These are phyloP conservation scores for Nomada flava DNA, from an alignment of 2,888 invertebrate genomes.

Conservation along the genomic window DNA sequence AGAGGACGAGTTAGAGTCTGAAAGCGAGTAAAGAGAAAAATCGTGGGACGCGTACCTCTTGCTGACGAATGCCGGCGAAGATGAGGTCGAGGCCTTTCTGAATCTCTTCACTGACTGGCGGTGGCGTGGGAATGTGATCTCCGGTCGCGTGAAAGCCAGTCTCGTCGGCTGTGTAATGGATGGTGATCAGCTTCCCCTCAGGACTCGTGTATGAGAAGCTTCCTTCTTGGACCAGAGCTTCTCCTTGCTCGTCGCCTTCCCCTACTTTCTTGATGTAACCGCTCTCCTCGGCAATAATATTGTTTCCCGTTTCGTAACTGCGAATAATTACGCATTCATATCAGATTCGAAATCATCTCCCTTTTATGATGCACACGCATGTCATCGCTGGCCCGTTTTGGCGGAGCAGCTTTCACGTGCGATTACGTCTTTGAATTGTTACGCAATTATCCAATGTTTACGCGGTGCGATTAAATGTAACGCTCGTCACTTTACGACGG, in stretches of 20 bases:
- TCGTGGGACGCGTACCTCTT: slow-evolving; percentile 85
- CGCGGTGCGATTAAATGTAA: too few relatives aligned
- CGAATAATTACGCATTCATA: slow-evolving; percentile 21
- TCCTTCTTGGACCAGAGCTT: slow-evolving; percentile 91
- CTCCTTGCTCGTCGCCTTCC: slow-evolving; percentile 89
- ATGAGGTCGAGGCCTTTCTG: slow-evolving; percentile 95
- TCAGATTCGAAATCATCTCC: slow-evolving; percentile 17
- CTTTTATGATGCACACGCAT: not conserved
- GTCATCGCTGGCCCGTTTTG: not conserved
- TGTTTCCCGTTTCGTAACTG: slow-evolving; percentile 93
- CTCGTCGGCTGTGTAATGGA: slow-evolving; percentile 93
- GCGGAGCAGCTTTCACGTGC: not conserved
- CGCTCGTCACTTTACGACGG: too few relatives aligned
- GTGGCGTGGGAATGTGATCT: slow-evolving; percentile 93
- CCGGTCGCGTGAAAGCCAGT: slow-evolving; percentile 92
- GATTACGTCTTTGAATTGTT: not conserved
- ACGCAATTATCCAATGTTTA: too few relatives aligned
- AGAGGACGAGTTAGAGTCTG: slow-evolving; percentile 7
- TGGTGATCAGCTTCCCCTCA: slow-evolving; percentile 90
- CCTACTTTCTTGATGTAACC: slow-evolving; percentile 90
- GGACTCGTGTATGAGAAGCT: slow-evolving; percentile 93
- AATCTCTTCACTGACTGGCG: slow-evolving; percentile 93
- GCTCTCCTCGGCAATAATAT: slow-evolving; percentile 91
- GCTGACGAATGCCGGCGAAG: slow-evolving; percentile 91
- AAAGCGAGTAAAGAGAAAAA: slow-evolving; percentile 47